phyloP scores from a whole-genome alignment of 1,140 invertebrate genomes.

The Brachionus koreanus region DNA sequence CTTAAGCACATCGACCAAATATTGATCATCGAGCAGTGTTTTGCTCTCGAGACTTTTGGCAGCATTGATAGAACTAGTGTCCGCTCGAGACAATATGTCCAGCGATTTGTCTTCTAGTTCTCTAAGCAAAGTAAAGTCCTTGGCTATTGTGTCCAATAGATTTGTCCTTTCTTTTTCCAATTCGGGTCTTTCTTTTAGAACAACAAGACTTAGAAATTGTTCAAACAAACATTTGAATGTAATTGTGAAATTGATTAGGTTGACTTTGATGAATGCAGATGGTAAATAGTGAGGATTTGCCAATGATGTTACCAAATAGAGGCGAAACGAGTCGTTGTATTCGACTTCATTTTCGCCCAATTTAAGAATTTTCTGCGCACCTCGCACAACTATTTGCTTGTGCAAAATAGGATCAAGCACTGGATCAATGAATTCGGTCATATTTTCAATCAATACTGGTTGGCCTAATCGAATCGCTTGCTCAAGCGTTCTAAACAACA shows the following conservation, averaged over 20 bases:
- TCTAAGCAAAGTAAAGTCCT: slow-evolving; percentile 51
- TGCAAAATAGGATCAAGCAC: slow-evolving; percentile 57
- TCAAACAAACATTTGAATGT: slow-evolving; percentile 58
- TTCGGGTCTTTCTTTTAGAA: slow-evolving; percentile 54
- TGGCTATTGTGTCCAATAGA: slow-evolving; percentile 54
- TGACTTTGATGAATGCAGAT: slow-evolving; percentile 49
- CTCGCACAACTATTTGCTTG: slow-evolving; percentile 51
- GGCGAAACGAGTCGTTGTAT: slow-evolving; percentile 56
- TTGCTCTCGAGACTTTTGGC: background rate
- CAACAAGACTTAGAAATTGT: slow-evolving; percentile 55
- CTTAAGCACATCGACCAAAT: slow-evolving; percentile 54
- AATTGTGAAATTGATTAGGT: slow-evolving; percentile 56
- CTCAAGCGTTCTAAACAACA: slow-evolving; percentile 53
- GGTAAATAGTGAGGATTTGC: slow-evolving; percentile 59
- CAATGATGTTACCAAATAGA: slow-evolving; percentile 57
- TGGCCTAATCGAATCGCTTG: slow-evolving; percentile 59
- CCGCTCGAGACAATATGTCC: slow-evolving; percentile 53
- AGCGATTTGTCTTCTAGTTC: slow-evolving; percentile 57
- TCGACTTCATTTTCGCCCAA: slow-evolving; percentile 57
- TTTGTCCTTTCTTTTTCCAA: slow-evolving; percentile 54
- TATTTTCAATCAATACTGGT: slow-evolving; percentile 58
- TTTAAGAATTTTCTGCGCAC: slow-evolving; percentile 48
- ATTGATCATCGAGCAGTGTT: slow-evolving; percentile 53
- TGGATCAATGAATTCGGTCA: slow-evolving; percentile 58
- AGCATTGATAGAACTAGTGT: slow-evolving; percentile 48